phyloP scores from a whole-genome alignment of 1,140 invertebrate genomes.

The Drosophila asahinai region DNA sequence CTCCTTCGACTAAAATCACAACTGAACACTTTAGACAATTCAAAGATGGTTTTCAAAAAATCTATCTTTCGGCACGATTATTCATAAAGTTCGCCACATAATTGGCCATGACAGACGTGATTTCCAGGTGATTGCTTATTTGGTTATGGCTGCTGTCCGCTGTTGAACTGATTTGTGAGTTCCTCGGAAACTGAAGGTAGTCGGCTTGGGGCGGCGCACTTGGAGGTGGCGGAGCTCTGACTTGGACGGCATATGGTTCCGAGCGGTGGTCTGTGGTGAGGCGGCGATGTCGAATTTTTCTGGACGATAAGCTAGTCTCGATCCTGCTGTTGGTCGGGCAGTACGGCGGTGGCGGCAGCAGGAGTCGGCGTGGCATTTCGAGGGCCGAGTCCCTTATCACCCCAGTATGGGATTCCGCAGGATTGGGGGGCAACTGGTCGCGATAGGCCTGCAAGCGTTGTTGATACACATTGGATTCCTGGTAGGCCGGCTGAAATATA shows the following conservation, averaged over 20 bases:
- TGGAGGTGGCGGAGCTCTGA: neutral
- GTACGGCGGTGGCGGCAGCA: constrained; percentile 7
- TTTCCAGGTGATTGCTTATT: constrained; percentile 22
- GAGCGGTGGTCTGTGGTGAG: neutral
- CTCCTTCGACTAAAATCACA: constrained; percentile 10
- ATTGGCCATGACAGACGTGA: constrained; percentile 34
- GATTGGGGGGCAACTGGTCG: constrained; percentile 29
- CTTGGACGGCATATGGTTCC: constrained; percentile 8
- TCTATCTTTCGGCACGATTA: constrained; percentile 9
- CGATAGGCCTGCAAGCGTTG: constrained; percentile 45
- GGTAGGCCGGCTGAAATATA: constrained; percentile 9
- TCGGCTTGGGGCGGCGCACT: neutral
- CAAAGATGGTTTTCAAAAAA: neutral
- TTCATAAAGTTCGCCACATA: constrained; percentile 48
- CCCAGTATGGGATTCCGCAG: neutral
- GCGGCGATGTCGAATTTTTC: constrained; percentile 8
- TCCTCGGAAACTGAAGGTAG: neutral
- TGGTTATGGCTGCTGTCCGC: constrained; percentile 1
- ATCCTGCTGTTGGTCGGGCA: constrained; percentile 2
- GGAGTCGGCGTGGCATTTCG: constrained; percentile 2
- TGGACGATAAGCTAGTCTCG: neutral
- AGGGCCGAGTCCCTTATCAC: neutral
- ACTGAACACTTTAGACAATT: neutral
- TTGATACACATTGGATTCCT: constrained; percentile 15
- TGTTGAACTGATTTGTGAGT: neutral